Conservation (phyloP, 1,140 invertebrate species). For the Aporrectodea caliginosa region DNA sequence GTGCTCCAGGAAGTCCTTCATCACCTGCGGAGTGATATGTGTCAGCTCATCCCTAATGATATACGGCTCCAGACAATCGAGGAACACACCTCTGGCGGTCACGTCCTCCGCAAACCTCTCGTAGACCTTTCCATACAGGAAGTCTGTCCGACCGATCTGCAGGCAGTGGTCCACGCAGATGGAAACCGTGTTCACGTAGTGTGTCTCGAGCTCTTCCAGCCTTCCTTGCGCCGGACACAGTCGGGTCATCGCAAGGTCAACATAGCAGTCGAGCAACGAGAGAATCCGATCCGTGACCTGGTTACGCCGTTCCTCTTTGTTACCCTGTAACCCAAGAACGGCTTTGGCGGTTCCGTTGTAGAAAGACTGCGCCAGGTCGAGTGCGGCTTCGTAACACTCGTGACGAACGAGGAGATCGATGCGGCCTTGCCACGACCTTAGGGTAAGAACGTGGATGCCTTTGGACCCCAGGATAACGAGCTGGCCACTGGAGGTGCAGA, state of each 20-base stretch:
- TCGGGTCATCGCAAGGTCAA: conserved; percentile 53
- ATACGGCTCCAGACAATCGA: conserved; percentile 61
- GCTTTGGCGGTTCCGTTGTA: conserved; percentile 69
- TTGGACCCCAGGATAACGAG: conserved; percentile 78
- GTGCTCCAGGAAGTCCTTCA: conserved; percentile 61
- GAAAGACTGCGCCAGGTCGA: conserved; percentile 66
- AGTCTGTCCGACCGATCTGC: conserved; percentile 45
- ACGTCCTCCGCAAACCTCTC: conserved; percentile 55
- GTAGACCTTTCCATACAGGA: conserved; percentile 58
- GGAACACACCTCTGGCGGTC: conserved; percentile 56
- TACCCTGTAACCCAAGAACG: conserved; percentile 53
- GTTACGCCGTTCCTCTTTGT: conserved; percentile 60
- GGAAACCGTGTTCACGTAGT: conserved; percentile 45
- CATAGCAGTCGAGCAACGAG: conserved; percentile 60
- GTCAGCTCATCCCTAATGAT: conserved; percentile 59
- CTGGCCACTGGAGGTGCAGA: conserved; percentile 74
- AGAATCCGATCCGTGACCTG: conserved; percentile 63
- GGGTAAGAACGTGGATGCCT: conserved; percentile 72
- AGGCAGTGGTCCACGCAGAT: conserved; percentile 38
- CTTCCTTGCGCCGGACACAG: conserved; percentile 50
- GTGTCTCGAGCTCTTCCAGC: conserved; percentile 53
- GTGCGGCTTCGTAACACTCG: conserved; percentile 64
- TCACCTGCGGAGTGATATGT: conserved; percentile 59
- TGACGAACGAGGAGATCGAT: conserved; percentile 58
- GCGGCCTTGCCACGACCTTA: conserved; percentile 76